These are phyloP conservation scores for Fistularia commersonii DNA, from an alignment of 2,797 vertebrate species.

Conservation along the genomic window DNA sequence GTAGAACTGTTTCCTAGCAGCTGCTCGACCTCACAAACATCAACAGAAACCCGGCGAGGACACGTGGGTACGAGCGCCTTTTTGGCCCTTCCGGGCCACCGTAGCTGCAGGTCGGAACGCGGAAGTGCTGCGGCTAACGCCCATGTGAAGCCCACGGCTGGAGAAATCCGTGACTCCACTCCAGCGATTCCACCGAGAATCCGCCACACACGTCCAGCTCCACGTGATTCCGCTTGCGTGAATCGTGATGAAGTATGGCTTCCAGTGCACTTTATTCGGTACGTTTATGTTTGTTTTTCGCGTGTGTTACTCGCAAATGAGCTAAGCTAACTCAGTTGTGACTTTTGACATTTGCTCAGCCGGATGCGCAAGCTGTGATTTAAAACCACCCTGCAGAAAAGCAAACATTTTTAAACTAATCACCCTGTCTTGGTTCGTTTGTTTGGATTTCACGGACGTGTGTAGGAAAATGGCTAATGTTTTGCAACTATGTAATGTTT, in stretches of 20 bases:
- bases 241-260: conserved; percentile 55
- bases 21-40: neutral
- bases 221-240: conserved; percentile 18
- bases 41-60: conserved; percentile 18
- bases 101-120: conserved; percentile 37
- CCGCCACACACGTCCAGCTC: neutral
- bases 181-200: too few species aligned
- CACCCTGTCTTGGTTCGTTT: too few species aligned
- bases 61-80: conserved; percentile 15
- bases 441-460: neutral
- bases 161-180: too few species aligned
- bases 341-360: conserved; percentile 29
- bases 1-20: too few species aligned
- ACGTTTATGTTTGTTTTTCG: conserved; percentile 33
- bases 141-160: conserved; percentile 43
- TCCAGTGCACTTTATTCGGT: conserved; percentile 66
- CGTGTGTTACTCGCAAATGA: neutral
- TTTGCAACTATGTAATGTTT: too few species aligned
- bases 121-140: conserved; percentile 52
- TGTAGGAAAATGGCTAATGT: too few species aligned
- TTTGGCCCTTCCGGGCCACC: conserved; percentile 36
- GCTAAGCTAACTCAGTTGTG: conserved; percentile 30
- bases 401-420: too few species aligned
- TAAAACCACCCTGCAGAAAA: too few species aligned
- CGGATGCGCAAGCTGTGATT: too few species aligned